These are phyloP conservation scores for Gerosis bhagava DNA, from an alignment of 2,888 invertebrate species.

Conservation along the genomic window DNA sequence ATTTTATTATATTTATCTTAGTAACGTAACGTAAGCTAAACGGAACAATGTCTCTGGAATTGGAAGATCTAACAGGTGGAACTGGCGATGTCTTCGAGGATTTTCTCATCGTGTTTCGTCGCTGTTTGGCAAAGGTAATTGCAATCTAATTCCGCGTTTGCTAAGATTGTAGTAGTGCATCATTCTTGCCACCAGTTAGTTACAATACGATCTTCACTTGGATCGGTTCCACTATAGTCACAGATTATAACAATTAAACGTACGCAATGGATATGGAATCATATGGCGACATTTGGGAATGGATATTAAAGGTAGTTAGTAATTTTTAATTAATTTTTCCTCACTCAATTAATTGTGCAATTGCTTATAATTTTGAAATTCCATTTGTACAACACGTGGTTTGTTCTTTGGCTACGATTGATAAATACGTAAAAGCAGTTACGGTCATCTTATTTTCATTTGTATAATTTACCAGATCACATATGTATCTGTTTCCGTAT, in stretches of 20 bases:
- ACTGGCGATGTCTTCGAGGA: slow-evolving; percentile 89
- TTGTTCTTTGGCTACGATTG: no score
- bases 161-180: slow-evolving; percentile 39
- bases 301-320: slow-evolving; percentile 53
- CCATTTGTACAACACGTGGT: no score
- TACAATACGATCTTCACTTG: slow-evolving; percentile 39
- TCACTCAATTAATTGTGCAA: no score
- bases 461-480: no score
- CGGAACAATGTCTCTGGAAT: slow-evolving; percentile 85
- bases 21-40: slow-evolving; percentile 42
- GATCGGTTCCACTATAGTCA: slow-evolving; percentile 34
- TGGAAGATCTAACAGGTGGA: slow-evolving; percentile 82
- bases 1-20: slow-evolving; percentile 38
- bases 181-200: slow-evolving; percentile 44
- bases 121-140: slow-evolving; percentile 87
- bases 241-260: slow-evolving; percentile 10
- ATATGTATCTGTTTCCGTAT: no score
- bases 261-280: slow-evolving; percentile 53
- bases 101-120: slow-evolving; percentile 86
- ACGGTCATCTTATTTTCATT: no score
- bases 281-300: slow-evolving; percentile 56
- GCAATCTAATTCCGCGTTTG: slow-evolving; percentile 67
- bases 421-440: no score
- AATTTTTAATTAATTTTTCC: no score
- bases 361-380: no score